Evolutionary conservation across 2,888 invertebrate species (phyloP).

Genomic region (Chromoteleia sp.): DNA sequence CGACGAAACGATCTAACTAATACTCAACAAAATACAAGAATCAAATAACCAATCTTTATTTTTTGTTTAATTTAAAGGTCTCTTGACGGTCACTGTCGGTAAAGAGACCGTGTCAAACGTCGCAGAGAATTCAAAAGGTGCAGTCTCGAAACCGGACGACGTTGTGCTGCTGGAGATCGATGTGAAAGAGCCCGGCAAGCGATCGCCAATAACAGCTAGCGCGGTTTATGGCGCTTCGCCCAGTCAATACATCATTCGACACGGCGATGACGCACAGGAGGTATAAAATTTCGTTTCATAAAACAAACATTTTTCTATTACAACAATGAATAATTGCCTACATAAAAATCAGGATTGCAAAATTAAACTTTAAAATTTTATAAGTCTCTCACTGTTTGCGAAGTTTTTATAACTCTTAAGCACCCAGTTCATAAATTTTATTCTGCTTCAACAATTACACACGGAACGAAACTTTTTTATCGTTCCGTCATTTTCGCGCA

Average conservation of each 20-base stretch:
- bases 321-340: conserved; percentile 25
- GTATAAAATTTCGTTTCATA: conserved; percentile 71
- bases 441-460: background rate
- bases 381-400: background rate
- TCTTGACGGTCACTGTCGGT: conserved; percentile 80
- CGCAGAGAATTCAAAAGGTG: conserved; percentile 73
- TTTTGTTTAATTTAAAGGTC: conserved; percentile 73
- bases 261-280: conserved; percentile 81
- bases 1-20: too few relatives aligned
- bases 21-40: background rate
- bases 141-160: conserved; percentile 76
- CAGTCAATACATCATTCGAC: conserved; percentile 80
- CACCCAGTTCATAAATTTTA: background rate
- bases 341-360: conserved; percentile 5
- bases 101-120: conserved; percentile 76
- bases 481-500: too few relatives aligned
- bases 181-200: conserved; percentile 81
- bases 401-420: background rate
- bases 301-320: conserved; percentile 37
- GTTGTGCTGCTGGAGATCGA: conserved; percentile 82
- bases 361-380: background rate
- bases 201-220: conserved; percentile 79
- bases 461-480: too few relatives aligned
- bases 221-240: conserved; percentile 79
- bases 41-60: background rate